phyloP scores from a whole-genome alignment of 2,797 vertebrate genomes.

The Danio aesculapii region DNA sequence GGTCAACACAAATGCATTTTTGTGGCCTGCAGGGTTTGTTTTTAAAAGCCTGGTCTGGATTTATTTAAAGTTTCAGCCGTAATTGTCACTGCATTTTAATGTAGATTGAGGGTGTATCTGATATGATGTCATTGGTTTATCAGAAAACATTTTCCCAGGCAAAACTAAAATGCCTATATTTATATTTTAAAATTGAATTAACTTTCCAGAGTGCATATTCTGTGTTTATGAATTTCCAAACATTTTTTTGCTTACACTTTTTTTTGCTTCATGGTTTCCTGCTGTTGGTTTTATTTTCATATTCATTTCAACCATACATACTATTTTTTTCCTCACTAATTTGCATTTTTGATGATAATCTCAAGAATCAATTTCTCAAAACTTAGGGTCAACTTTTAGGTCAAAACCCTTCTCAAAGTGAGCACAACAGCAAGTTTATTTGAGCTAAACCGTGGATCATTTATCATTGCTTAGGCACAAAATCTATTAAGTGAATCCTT shows the following conservation, averaged over 20 bases:
- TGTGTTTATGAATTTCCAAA: background rate
- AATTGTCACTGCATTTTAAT: constrained; percentile 34
- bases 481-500: too few species aligned
- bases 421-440: too few species aligned
- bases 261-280: background rate
- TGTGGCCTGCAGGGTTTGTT: constrained; percentile 53
- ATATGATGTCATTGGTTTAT: constrained; percentile 36
- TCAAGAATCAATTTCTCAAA: too few species aligned
- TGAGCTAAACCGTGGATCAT: too few species aligned
- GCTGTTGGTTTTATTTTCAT: too few species aligned
- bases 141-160: constrained; percentile 6
- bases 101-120: constrained; percentile 45
- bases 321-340: too few species aligned
- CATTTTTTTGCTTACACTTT: background rate
- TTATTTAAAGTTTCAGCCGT: constrained; percentile 51
- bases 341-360: too few species aligned
- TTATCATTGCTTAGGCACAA: too few species aligned
- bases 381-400: too few species aligned
- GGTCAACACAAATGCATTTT: constrained; percentile 61
- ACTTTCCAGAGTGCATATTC: background rate
- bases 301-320: too few species aligned
- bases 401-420: too few species aligned
- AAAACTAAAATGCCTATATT: constrained; percentile 8
- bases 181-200: background rate
- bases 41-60: constrained; percentile 53